phyloP scores from a whole-genome alignment of 2,888 invertebrate genomes.

The Limnephilus lunatus region DNA sequence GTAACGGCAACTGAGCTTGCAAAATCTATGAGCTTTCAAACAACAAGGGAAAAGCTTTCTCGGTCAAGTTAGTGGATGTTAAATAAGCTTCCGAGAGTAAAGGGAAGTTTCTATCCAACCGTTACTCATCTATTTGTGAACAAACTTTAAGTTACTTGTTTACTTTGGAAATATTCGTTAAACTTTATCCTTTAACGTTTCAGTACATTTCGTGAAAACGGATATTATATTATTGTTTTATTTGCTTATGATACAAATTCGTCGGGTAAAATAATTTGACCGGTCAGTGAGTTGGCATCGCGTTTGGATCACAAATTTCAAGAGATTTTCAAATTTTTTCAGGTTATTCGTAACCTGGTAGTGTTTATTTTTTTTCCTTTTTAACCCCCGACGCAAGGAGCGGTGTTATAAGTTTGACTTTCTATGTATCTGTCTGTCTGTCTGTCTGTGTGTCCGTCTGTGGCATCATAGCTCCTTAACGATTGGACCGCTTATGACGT shows the following conservation, averaged over 20 bases:
- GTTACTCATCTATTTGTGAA: background rate
- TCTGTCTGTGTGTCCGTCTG: too few species aligned
- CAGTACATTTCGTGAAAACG: background rate
- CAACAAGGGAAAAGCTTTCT: background rate
- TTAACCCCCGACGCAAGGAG: too few species aligned
- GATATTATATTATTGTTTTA: background rate
- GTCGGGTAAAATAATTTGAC: too few species aligned
- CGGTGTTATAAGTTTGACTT: too few species aligned
- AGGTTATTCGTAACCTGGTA: too few species aligned
- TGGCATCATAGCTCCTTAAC: too few species aligned
- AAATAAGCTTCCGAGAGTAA: background rate
- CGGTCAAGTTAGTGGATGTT: background rate
- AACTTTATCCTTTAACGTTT: background rate
- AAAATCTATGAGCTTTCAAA: background rate
- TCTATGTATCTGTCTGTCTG: too few species aligned
- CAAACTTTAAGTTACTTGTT: background rate
- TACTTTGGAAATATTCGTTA: background rate
- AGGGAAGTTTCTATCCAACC: background rate
- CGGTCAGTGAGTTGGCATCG: too few species aligned
- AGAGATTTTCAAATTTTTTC: too few species aligned
- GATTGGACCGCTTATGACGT: too few species aligned
- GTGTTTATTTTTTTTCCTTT: too few species aligned
- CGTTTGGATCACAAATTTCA: too few species aligned
- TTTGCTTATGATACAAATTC: background rate
- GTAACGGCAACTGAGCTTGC: constrained; percentile 6